phyloP scores from a whole-genome alignment of 2,113 vertebrate genomes.

The Tenebrosternarchus preto region DNA sequence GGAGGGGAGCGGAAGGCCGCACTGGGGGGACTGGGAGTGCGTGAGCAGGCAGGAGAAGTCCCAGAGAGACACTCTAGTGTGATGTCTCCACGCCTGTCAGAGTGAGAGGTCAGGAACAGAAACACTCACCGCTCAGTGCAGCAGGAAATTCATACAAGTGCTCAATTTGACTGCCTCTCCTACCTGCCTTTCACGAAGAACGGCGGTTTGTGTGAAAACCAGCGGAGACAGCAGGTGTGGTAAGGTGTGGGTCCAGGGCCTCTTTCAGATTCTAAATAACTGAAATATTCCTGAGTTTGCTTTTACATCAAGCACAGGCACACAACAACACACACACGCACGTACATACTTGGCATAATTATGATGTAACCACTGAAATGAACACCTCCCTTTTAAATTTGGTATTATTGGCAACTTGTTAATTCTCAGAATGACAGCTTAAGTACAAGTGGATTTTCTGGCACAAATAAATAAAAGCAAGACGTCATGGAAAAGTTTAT shows the following conservation, averaged over 20 bases:
- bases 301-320: background rate
- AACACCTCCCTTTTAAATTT: background rate
- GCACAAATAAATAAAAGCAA: constrained; percentile 57
- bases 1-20: constrained; percentile 41
- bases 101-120: background rate
- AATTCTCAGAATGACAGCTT: constrained; percentile 6
- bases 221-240: background rate
- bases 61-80: constrained; percentile 5
- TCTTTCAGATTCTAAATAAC: constrained; percentile 17
- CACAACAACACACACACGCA: background rate
- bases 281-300: constrained; percentile 24
- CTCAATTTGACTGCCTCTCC: background rate
- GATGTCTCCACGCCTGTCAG: background rate
- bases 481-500: constrained; percentile 64
- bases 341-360: background rate
- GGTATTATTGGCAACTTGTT: background rate
- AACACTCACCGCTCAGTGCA: background rate
- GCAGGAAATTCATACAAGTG: background rate
- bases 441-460: constrained; percentile 59
- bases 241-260: background rate
- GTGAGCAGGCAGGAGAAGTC: background rate
- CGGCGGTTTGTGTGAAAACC: background rate
- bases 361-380: too few species aligned
- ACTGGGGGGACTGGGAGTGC: background rate
- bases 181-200: background rate